Evolutionary conservation across 2,888 invertebrate genomes (phyloP), one percentile per base, ranked within the genome.

Genomic region (Tenthredo distinguenda): DNA sequence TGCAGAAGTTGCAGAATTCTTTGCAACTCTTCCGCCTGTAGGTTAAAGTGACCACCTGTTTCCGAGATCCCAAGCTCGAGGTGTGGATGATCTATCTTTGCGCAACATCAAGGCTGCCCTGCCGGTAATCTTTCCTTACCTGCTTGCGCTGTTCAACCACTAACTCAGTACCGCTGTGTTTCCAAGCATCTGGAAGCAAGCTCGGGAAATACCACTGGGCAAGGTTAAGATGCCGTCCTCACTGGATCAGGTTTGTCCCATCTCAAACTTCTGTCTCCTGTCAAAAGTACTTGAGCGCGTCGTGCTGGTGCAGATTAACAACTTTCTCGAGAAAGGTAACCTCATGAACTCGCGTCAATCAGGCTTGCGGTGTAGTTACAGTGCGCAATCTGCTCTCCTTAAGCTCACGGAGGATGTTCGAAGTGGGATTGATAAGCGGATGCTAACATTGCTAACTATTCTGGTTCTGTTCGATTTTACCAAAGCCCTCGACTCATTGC

Each of bases 391-490:
- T 12, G 77, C 77, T 15, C 50, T 77, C 15, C 21, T 77, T 2
- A 50, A 34, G 34, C 77, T 77, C 50, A 50, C 47, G 2, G 50
- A 77, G n/a, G 77, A 77, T 18, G 18, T 47, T 50, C 77, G 77
- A 12, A 26, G 18, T 6, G 77, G 47, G 0, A n/a, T 77, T 2
- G 50, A 55, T 10, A 0, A 31, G 7, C 50, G 26, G 47, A 9
- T n/a, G n/a, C n/a, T n/a, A n/a, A n/a, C n/a, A n/a, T n/a, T 2
- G 21, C 4, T 77, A 2, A 77, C 77, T 10, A 12, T 34, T 26
- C 9, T 50, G n/a, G 77, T 68, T 18, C 68, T 68, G 0, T 68
- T 68, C 10, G 68, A 68, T 34, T 68, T 68, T 12, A 65, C 26
- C 26, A 76, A 76, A 26, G 77, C 77, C 26, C 50, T 77, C 5